phyloP scores from a whole-genome alignment of 2,797 vertebrate species.

The Melanogrammus aeglefinus region DNA sequence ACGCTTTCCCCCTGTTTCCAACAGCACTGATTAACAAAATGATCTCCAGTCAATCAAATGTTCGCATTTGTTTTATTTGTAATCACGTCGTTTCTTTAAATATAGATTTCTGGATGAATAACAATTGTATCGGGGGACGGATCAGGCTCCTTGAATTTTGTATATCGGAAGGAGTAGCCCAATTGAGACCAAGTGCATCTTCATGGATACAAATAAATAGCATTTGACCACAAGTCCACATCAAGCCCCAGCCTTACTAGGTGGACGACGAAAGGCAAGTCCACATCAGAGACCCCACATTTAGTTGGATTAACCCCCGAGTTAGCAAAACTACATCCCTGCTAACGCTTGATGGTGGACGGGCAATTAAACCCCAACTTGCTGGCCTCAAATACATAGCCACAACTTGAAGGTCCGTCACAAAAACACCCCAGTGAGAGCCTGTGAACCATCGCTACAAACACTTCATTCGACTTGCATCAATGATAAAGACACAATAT shows the following conservation, averaged over 20 bases:
- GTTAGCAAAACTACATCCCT: background rate
- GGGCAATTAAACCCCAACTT: background rate
- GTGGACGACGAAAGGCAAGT: background rate
- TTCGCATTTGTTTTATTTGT: background rate
- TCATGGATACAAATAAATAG: background rate
- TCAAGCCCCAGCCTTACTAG: background rate
- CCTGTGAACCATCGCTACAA: too few relatives aligned
- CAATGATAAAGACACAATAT: background rate
- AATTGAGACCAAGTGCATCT: background rate
- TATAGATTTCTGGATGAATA: background rate
- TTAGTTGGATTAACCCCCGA: background rate
- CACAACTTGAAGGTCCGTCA: background rate
- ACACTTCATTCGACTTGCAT: too few relatives aligned
- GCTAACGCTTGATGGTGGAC: background rate
- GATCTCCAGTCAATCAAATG: conserved; percentile 24
- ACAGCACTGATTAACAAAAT: background rate
- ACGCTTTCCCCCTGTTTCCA: background rate
- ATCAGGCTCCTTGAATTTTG: background rate
- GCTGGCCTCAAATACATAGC: background rate
- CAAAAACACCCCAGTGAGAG: background rate
- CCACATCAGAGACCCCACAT: background rate
- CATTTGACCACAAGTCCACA: background rate
- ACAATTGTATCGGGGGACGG: background rate
- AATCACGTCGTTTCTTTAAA: background rate
- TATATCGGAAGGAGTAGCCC: too few relatives aligned